Percentiles rank a stretch among this genome's conserved stretches.
These are phyloP conservation scores for Drosophila sechellia DNA, from an alignment of 1,140 invertebrate genomes.

Conservation along the genomic window DNA sequence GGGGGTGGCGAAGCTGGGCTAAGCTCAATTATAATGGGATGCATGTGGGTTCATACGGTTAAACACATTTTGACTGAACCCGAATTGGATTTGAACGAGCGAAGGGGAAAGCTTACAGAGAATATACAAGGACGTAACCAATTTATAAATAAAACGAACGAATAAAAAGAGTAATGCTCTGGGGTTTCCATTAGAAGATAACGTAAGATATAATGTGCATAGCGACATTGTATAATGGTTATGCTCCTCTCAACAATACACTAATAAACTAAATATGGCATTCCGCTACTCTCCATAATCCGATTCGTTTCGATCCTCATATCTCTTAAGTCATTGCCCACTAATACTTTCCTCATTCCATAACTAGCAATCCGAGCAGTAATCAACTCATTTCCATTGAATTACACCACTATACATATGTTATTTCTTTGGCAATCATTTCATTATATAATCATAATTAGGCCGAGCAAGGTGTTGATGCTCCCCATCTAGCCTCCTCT, in stretches of 20 bases:
- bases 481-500: conserved; percentile 10
- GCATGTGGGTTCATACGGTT: conserved; percentile 31
- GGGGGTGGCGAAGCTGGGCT: conserved; percentile 15
- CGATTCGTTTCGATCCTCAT: neutral
- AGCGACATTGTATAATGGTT: neutral
- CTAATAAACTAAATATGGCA: neutral
- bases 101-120: neutral
- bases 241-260: neutral
- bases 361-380: conserved; percentile 17
- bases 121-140: neutral
- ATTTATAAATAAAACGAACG: conserved; percentile 1
- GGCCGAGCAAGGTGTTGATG: conserved; percentile 16
- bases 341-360: neutral
- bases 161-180: neutral
- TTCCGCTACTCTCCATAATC: neutral
- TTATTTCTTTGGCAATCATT: conserved; percentile 32
- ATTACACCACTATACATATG: conserved; percentile 21
- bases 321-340: neutral
- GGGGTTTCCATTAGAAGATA: neutral
- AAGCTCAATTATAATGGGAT: conserved; percentile 48
- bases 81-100: conserved; percentile 19
- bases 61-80: conserved; percentile 41
- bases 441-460: conserved; percentile 46
- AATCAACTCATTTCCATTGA: conserved; percentile 31
- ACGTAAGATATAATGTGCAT: no score